These are phyloP conservation scores for Anoplophora glabripennis DNA, from an alignment of 1,140 invertebrate species.

Conservation along the genomic window DNA sequence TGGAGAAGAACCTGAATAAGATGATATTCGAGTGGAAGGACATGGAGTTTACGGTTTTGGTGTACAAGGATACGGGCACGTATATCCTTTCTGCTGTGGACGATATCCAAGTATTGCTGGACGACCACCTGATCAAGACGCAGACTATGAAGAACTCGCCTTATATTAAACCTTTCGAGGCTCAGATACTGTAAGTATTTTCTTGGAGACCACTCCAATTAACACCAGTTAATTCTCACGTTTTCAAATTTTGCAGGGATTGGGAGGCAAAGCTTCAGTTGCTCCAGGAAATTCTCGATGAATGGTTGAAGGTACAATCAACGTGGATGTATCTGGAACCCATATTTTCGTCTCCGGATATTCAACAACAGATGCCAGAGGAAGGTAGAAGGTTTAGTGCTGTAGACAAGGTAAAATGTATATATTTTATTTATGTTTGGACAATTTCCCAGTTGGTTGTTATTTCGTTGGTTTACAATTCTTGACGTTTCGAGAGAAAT, in stretches of 20 bases:
- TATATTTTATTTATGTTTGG: no score
- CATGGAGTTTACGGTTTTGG: slow-evolving; percentile 74
- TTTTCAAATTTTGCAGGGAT: slow-evolving; percentile 51
- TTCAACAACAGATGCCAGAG: slow-evolving; percentile 93
- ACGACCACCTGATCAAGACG: slow-evolving; percentile 96
- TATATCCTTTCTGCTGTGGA: slow-evolving; percentile 88
- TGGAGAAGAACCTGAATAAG: slow-evolving; percentile 84
- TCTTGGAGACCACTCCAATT: no score
- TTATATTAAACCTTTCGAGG: slow-evolving; percentile 93
- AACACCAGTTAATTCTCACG: no score
- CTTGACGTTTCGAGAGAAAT: no score
- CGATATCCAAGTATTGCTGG: slow-evolving; percentile 91
- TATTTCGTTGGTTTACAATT: no score
- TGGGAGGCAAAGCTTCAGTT: slow-evolving; percentile 78
- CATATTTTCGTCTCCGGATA: slow-evolving; percentile 96
- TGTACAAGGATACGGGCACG: slow-evolving; percentile 87
- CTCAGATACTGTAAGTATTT: slow-evolving; percentile 66
- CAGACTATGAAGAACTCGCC: slow-evolving; percentile 97
- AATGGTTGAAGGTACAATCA: slow-evolving; percentile 93
- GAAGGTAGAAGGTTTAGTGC: slow-evolving; percentile 87
- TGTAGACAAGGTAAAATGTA: slow-evolving; percentile 87
- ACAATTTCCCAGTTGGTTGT: no score
- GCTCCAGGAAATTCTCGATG: slow-evolving; percentile 89
- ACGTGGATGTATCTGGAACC: slow-evolving; percentile 98
- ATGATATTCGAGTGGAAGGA: slow-evolving; percentile 94